Base-by-base conservation (phyloP, 2,888 invertebrate genomes). In the Euzophera pinguis region DNA sequence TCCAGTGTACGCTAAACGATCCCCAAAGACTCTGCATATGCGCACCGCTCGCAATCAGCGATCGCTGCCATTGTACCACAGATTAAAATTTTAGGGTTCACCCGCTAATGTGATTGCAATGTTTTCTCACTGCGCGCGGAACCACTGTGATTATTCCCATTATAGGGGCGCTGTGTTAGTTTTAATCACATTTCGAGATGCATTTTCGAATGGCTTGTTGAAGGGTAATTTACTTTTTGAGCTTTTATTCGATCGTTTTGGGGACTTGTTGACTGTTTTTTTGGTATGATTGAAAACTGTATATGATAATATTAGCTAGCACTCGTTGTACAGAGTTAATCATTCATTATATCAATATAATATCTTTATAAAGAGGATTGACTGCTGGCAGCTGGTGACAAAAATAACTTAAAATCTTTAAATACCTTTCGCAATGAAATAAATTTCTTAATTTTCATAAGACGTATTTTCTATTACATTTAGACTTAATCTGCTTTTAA, bases 11-110 rank as follows among this genome's bases (percentile, higher is more conserved):
- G 68, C 81, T 81, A 89, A 90, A 71, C 78, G 90, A 80, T 88
- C 90, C 90, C 90, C 85, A 85, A 87, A 90, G 90, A 87, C 78
- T 81, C 84, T 89, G 85, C 90, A 89, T 87, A 90, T 88, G 90
- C 80, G 88, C 83, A 67, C 78, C 43, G 75, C 64, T 73, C 75
- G 89, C 88, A 86, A 88, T 89, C 88, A 85, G 74, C 80, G 85
- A 90, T 90, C 79, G 85, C 79, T 74, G 69, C 78, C 75, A 87
- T 90, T 89, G 89, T 89, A 78, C 71, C 71, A 71, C 78, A 86
- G 90, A 90, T 90, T 90, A 88, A 88, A 87, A 89, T 89, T 90
- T 87, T 88, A 88, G 89, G 87, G 87, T 87, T 87, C 89, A 89
- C 78, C 78, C 86, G 75, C 81, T 90, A 90, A 90, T 90, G 90